Percentiles rank a stretch among this genome's conserved stretches.
phyloP scores from a whole-genome alignment of 92 coral and sea anemone genomes.

The Siderastrea radians region DNA sequence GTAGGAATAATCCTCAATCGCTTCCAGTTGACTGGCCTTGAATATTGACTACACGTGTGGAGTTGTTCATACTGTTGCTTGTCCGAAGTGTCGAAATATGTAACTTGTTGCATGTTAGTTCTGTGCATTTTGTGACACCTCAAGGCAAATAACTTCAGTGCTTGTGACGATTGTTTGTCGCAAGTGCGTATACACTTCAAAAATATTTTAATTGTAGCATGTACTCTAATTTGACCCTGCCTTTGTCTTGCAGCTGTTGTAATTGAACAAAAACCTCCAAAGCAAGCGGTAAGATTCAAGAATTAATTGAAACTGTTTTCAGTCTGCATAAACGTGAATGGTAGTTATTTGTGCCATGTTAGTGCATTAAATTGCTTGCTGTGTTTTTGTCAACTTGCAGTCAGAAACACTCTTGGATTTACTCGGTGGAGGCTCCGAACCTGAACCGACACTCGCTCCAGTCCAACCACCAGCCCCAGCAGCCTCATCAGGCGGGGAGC shows the following conservation, averaged over 20 bases:
- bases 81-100: too few relatives aligned
- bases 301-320: background rate
- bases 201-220: too few relatives aligned
- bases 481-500: conserved; percentile 86
- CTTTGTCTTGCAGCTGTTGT: conserved; percentile 31
- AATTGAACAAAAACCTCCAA: conserved; percentile 67
- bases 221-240: background rate
- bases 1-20: too few relatives aligned
- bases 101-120: too few relatives aligned
- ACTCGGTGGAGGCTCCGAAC: conserved; percentile 90
- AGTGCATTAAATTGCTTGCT: background rate
- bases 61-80: too few relatives aligned
- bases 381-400: background rate
- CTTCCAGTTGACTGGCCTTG: too few relatives aligned
- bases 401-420: conserved; percentile 90
- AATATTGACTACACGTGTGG: too few relatives aligned
- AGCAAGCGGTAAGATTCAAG: conserved; percentile 58
- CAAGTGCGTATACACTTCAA: too few relatives aligned
- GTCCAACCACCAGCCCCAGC: conserved; percentile 75
- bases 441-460: conserved; percentile 83
- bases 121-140: too few relatives aligned
- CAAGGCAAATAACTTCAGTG: too few relatives aligned
- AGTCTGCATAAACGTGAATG: too few relatives aligned
- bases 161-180: too few relatives aligned
- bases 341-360: background rate